Evolutionary conservation across 2,797 vertebrate species (phyloP), one percentile per base, ranked within the genome.

Genomic region (Molossus molossus): DNA sequence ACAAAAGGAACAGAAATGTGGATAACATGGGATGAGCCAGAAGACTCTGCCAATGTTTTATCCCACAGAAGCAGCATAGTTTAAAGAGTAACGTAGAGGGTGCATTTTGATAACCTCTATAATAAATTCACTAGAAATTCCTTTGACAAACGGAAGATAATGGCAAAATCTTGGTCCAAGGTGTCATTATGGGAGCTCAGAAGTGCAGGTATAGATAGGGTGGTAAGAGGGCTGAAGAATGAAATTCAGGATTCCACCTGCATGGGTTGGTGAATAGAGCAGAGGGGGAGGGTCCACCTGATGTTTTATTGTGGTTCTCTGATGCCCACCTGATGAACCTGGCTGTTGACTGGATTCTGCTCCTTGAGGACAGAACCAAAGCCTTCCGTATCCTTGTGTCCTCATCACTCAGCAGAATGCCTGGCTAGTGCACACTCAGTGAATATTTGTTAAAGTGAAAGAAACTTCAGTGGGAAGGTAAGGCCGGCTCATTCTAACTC

Each of bases 1-100:
- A 85, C 1, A 9, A 97, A 97, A 94, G 67, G 50, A 87, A 93
- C 17, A 94, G 90, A 95, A 89, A 91, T 90, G 72, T 84, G 93
- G 91, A 86, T 90, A 90, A 87, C 72, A 77, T 62, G n/a, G 62
- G 45, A 91, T 88, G 76, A 95, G 53, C 87, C 87, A 85, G 88
- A 85, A 87, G 90, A 48, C 33, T 57, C 77, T 93, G 93, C 76
- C 93, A 92, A 75, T 85, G 20, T 93, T 92, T 94, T 76, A 72
- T 69, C n/a, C 76, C 76, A 50, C 75, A 82, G 69, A 92, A 67
- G 55, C 29, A 77, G 57, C 55, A 14, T 75, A 67, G 93, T 37
- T 73, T 91, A 87, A 77, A 67, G 65, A 69, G 10, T 64, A 65
- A 50, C 14, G 21, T 20, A 91, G 29, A 53, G n/a, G 29, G 8